These are phyloP conservation scores for Desoria tigrina DNA, from an alignment of 2,888 invertebrate genomes.

Conservation along the genomic window DNA sequence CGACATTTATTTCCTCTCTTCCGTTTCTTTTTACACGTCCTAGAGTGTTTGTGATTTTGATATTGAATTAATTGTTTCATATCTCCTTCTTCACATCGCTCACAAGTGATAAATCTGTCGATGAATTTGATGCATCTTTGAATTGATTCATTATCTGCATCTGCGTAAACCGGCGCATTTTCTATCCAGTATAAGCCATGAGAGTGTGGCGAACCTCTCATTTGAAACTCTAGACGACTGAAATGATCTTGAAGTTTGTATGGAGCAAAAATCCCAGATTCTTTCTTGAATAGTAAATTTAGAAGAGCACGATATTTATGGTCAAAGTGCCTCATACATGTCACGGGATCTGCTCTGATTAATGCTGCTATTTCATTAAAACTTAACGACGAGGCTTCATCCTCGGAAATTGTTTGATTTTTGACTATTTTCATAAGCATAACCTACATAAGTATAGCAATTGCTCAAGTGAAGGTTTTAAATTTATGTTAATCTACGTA, in stretches of 20 bases:
- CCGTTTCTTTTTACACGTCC: slow-evolving; percentile 23
- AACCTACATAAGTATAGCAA: too few species aligned
- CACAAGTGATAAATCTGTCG: slow-evolving; percentile 33
- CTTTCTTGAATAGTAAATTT: neutral
- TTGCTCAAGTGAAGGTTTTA: too few species aligned
- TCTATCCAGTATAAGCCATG: slow-evolving; percentile 33
- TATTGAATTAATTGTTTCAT: slow-evolving; percentile 12
- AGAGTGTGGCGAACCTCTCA: slow-evolving; percentile 35
- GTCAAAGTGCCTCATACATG: neutral
- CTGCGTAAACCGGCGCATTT: slow-evolving; percentile 24
- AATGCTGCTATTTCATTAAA: too few species aligned
- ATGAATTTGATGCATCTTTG: slow-evolving; percentile 20
- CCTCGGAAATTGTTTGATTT: too few species aligned
- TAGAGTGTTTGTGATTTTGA: slow-evolving; percentile 34
- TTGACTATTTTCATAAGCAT: too few species aligned
- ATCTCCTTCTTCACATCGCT: neutral
- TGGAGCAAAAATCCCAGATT: slow-evolving; percentile 19
- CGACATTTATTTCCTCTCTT: slow-evolving; percentile 21
- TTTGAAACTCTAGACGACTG: slow-evolving; percentile 32
- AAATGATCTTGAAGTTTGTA: slow-evolving; percentile 16
- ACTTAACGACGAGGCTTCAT: too few species aligned
- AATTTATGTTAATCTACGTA: too few species aligned
- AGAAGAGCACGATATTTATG: too few species aligned
- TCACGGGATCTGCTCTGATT: too few species aligned
- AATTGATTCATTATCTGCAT: slow-evolving; percentile 7